Evolutionary conservation across 1,140 invertebrate genomes (phyloP).

Genomic region (Lepidurus arcticus): DNA sequence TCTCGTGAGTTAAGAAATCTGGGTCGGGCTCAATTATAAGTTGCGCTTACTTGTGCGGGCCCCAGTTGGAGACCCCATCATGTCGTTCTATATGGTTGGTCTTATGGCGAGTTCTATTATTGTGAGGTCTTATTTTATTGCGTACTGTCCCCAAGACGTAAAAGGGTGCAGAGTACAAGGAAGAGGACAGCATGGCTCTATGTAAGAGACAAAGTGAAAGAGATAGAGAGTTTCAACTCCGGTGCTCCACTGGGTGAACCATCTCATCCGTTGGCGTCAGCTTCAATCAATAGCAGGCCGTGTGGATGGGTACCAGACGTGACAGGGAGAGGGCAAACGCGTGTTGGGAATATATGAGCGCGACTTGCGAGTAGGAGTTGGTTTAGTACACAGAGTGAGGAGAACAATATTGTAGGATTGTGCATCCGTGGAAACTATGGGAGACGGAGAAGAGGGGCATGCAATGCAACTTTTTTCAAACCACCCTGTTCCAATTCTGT

Average conservation of each 20-base stretch:
- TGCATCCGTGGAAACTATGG: conserved; percentile 11
- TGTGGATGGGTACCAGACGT: conserved; percentile 17
- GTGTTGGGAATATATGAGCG: conserved; percentile 14
- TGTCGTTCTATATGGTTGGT: conserved; percentile 8
- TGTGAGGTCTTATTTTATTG: conserved; percentile 16
- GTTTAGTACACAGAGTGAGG: not conserved
- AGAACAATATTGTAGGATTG: conserved; percentile 7
- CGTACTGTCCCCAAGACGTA: not conserved
- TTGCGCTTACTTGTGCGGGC: not conserved
- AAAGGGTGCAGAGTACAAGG: not conserved
- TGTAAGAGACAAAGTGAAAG: conserved; percentile 15
- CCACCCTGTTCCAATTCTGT: not conserved
- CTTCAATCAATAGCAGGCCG: conserved; percentile 21
- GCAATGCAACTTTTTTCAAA: not conserved
- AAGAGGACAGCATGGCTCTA: not conserved
- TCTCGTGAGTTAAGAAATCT: not conserved
- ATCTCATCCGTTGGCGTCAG: conserved; percentile 20
- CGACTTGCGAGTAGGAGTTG: conserved; percentile 11
- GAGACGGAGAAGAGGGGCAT: not conserved
- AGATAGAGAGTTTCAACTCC: not conserved
- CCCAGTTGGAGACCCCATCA: not conserved
- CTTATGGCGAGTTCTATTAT: not conserved
- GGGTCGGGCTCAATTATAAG: conserved; percentile 10
- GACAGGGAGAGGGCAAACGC: conserved; percentile 17
- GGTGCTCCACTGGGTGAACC: not conserved